A percentile compares a stretch with the other conserved stretches of the same genome.
Evolutionary conservation across 2,797 vertebrate genomes (phyloP).

Genomic region (Antrozous pallidus): DNA sequence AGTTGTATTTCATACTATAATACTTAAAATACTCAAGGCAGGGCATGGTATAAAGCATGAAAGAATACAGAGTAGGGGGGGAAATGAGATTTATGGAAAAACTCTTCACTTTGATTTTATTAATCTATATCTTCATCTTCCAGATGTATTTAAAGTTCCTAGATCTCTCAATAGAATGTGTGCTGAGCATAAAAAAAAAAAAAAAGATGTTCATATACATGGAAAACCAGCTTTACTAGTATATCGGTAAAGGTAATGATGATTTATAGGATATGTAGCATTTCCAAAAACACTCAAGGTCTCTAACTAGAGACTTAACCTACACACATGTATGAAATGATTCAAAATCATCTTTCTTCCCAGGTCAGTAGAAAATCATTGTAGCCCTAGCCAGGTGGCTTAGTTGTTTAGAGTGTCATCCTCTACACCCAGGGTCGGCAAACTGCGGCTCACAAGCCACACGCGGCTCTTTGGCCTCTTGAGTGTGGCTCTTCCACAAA

Average conservation of each 20-base stretch:
- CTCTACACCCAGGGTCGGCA: too few relatives aligned
- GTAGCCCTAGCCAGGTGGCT: neutral
- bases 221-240: neutral
- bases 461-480: too few relatives aligned
- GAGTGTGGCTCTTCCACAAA: too few relatives aligned
- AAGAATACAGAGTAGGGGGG: neutral
- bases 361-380: neutral
- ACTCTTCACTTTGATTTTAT: neutral
- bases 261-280: neutral
- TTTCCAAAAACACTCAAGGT: neutral
- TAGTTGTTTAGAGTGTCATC: neutral
- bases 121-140: conserved; percentile 7
- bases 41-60: neutral
- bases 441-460: too few relatives aligned
- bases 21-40: neutral
- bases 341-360: neutral
- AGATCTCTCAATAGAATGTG: neutral
- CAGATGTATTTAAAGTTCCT: neutral
- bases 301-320: neutral
- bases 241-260: neutral
- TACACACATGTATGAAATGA: neutral
- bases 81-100: neutral
- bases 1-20: neutral
- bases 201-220: neutral
- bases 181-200: neutral